A percentile compares a stretch with the other conserved stretches of the same genome.
Conservation (phyloP, 2,113 vertebrate species). For the Menura novaehollandiae region DNA sequence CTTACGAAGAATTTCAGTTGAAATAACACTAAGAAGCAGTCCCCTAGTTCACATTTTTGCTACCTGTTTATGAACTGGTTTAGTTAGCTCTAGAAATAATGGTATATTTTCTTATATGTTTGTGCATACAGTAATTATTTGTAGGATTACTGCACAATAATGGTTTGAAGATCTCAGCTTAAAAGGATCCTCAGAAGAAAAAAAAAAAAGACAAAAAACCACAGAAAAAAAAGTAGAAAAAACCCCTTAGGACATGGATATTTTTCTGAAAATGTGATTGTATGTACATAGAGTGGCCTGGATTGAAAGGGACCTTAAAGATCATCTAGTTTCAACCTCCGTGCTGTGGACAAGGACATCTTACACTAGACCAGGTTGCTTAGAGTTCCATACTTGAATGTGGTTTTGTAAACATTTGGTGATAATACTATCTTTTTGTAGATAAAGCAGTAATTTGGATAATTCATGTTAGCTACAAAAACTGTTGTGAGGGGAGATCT, state of each 20-base stretch:
- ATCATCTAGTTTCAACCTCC: not conserved
- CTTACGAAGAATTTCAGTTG: not conserved
- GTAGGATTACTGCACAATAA: not conserved
- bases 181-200: not conserved
- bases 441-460: not conserved
- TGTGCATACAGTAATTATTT: not conserved
- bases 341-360: not conserved
- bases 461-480: not conserved
- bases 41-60: not conserved
- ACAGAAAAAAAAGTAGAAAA: too few species aligned
- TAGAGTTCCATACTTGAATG: not conserved
- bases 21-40: not conserved
- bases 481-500: not conserved
- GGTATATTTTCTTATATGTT: not conserved
- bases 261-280: not conserved
- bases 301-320: not conserved
- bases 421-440: not conserved
- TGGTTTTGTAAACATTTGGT: not conserved
- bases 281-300: not conserved
- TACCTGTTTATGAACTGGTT: not conserved
- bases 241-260: too few species aligned
- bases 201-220: not conserved
- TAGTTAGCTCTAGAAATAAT: not conserved
- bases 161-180: not conserved
- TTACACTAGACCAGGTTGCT: not conserved